These are phyloP conservation scores for Petromus typicus DNA, from an alignment of 2,113 vertebrate species.

Conservation along the genomic window DNA sequence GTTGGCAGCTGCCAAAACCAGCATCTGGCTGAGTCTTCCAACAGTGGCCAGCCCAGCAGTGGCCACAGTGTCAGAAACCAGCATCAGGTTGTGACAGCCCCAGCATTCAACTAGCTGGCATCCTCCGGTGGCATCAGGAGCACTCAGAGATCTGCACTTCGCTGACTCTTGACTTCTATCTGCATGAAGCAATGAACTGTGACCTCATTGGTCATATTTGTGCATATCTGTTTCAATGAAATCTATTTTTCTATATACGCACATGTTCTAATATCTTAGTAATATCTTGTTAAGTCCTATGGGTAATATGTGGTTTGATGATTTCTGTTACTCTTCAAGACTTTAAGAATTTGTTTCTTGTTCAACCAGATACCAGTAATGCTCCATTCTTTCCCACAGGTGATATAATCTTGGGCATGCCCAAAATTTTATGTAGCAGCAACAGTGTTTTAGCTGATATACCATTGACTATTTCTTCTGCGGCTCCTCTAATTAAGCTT, in stretches of 20 bases:
- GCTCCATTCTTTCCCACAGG: neutral
- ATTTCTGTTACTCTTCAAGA: neutral
- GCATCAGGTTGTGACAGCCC: neutral
- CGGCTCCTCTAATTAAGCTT: neutral
- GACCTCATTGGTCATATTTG: neutral
- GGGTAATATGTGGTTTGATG: neutral
- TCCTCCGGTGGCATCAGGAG: neutral
- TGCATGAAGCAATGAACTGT: neutral
- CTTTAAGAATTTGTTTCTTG: neutral
- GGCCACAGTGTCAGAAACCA: neutral
- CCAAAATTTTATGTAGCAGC: neutral
- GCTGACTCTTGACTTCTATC: neutral
- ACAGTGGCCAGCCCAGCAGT: neutral
- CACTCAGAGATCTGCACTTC: neutral
- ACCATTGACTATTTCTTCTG: neutral
- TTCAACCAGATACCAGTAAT: neutral
- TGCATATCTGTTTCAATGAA: neutral
- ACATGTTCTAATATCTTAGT: neutral
- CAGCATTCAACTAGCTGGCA: neutral
- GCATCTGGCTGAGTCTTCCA: neutral
- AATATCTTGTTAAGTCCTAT: neutral
- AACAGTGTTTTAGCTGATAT: neutral
- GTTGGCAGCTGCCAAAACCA: neutral
- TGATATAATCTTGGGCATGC: neutral
- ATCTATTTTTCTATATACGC: neutral